Base-by-base conservation (phyloP, 2,797 vertebrate species). In the Paratrypauchen microcephalus region DNA sequence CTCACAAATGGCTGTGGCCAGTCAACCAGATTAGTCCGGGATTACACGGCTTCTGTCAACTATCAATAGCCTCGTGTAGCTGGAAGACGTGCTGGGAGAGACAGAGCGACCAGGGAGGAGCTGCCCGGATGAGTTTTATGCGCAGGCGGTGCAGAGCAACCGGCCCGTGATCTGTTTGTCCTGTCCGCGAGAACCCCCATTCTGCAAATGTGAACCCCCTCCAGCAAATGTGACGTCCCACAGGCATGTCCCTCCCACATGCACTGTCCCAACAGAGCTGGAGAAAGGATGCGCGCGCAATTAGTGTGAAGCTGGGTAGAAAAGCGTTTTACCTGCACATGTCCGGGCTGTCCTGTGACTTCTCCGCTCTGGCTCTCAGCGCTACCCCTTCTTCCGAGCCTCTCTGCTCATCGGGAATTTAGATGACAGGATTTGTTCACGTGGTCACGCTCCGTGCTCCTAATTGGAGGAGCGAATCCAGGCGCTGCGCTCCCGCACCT, bases 341-440 rank as follows among this genome's bases (percentile, higher is more conserved):
- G 79, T 61, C 70, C 74, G 60, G 78, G 58, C 72, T 16, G 65
- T 67, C 66, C 41, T 76, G 71, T 73, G 30, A 80, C 75, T 77
- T 72, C 76, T 69, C 52, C 9, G 71, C 73, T 78, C 77, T 70
- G 41, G 9, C 0, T 83, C 41, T 83, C 79, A 54, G 82, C 70
- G 70, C 75, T 69, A 66, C 74, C 71, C 71, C 81, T 83, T 83
- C 62, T 81, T 84, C 84, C 65, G 68, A 66, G 73, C 83, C 77
- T 77, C 80, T 77, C 74, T 52, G 79, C 80, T 72, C 72, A 80
- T 78, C 81, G 74, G 79, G 85, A 86, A 86, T 91, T 89, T 85
- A 92, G 83, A 86, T 79, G 30, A 77, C 81, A 81, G 84, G 90
- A 86, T 87, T 81, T 86, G 91, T 73, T 89, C 93, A 94, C 92